Evolutionary conservation across 2,113 vertebrate genomes (phyloP).

Genomic region (Pterocles burchelli): DNA sequence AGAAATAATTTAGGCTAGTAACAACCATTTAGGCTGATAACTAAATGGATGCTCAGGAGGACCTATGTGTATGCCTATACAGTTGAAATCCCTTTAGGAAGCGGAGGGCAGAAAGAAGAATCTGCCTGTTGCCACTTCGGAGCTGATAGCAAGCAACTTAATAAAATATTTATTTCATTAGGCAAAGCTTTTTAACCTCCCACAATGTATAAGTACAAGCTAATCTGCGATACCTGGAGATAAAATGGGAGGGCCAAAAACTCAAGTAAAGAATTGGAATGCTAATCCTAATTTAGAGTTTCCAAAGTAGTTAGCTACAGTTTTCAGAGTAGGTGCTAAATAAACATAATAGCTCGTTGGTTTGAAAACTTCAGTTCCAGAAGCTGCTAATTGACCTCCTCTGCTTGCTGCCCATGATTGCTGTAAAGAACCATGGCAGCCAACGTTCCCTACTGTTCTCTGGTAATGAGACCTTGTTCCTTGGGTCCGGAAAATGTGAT

Average conservation of each 20-base stretch:
- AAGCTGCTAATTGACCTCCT: slow-evolving; percentile 4
- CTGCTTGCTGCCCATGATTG: not conserved
- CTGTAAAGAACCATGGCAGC: not conserved
- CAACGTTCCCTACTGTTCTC: not conserved
- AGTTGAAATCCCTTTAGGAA: not conserved
- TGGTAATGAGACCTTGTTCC: not conserved
- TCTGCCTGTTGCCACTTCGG: not conserved
- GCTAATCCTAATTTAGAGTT: not conserved
- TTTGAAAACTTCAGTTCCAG: not conserved
- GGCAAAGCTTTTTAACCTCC: not conserved
- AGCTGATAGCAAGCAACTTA: not conserved
- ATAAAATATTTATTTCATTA: not conserved
- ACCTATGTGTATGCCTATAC: not conserved
- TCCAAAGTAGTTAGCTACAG: not conserved
- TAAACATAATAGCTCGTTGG: not conserved
- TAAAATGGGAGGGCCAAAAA: not conserved
- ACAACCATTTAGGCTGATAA: not conserved
- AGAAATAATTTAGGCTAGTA: not conserved
- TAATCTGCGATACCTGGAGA: not conserved
- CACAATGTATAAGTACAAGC: not conserved
- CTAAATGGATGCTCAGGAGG: not conserved
- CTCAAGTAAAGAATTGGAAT: not conserved
- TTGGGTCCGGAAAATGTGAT: not conserved
- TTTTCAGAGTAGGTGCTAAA: not conserved
- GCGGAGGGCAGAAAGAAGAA: not conserved